phyloP scores from a whole-genome alignment of 2,797 vertebrate genomes.

The Trachops cirrhosus region DNA sequence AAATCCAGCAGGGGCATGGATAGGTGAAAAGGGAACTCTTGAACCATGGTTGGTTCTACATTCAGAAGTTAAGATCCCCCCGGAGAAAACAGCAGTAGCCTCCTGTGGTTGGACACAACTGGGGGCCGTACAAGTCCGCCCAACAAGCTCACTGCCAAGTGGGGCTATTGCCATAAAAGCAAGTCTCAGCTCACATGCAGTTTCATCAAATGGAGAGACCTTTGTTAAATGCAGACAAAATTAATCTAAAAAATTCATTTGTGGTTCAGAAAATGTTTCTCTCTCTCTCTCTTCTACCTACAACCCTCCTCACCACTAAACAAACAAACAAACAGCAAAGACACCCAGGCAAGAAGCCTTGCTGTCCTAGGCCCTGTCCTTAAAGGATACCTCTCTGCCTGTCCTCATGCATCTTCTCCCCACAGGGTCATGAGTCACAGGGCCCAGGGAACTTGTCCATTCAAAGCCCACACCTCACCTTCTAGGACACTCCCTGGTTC shows the following conservation, averaged over 20 bases:
- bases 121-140: not conserved
- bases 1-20: not conserved
- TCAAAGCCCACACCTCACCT: not conserved
- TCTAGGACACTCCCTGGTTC: not conserved
- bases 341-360: not conserved
- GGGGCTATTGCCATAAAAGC: not conserved
- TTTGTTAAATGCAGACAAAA: slow-evolving; percentile 1
- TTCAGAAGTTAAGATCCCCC: not conserved
- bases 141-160: not conserved
- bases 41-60: not conserved
- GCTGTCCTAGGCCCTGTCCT: not conserved
- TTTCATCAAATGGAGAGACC: not conserved
- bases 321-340: not conserved
- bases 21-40: not conserved
- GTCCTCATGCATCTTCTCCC: not conserved
- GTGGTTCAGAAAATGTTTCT: not conserved
- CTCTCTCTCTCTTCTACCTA: not conserved
- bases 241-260: not conserved
- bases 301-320: not conserved
- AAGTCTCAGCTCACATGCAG: not conserved
- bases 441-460: not conserved
- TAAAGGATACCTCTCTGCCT: not conserved
- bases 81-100: not conserved
- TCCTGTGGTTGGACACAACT: not conserved
- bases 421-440: not conserved